A percentile compares a stretch with the other conserved stretches of the same genome.
Evolutionary conservation across 2,797 vertebrate species (phyloP).

Genomic region (Euthynnus affinis): DNA sequence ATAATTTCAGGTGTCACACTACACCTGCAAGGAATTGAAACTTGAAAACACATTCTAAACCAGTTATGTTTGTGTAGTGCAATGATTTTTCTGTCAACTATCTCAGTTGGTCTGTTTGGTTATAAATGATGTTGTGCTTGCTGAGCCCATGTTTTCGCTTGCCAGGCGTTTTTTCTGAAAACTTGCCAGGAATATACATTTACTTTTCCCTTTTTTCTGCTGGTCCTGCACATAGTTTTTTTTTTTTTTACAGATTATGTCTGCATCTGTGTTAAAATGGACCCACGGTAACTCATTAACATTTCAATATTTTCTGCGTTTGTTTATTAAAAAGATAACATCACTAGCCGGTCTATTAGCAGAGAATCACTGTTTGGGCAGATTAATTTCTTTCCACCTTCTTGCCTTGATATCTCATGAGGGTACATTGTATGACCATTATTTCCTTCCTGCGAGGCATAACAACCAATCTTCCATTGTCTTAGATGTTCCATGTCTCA

Average conservation of each 20-base stretch:
- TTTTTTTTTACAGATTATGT: conserved; percentile 9
- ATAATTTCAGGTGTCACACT: conserved; percentile 71
- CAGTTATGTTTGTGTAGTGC: conserved; percentile 62
- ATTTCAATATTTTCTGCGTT: conserved; percentile 39
- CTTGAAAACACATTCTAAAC: conserved; percentile 68
- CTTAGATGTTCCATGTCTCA: too few relatives aligned
- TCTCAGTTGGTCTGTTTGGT: conserved; percentile 62
- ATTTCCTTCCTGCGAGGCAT: conserved; percentile 65
- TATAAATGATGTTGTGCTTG: conserved; percentile 65
- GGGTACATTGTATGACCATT: conserved; percentile 60
- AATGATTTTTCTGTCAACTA: conserved; percentile 71
- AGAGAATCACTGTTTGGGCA: conserved; percentile 52
- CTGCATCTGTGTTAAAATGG: conserved; percentile 14
- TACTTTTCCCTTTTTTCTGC: conserved; percentile 31
- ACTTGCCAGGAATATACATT: conserved; percentile 47
- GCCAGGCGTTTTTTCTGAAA: conserved; percentile 52
- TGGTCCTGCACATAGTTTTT: not conserved
- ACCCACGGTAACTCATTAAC: conserved; percentile 17
- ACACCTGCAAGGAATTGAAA: conserved; percentile 64
- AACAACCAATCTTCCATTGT: conserved; percentile 48
- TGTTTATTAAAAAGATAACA: conserved; percentile 38
- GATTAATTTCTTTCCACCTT: conserved; percentile 63
- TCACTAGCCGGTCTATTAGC: conserved; percentile 2
- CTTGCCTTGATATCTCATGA: conserved; percentile 57
- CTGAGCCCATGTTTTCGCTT: conserved; percentile 30